Evolutionary conservation across 2,888 invertebrate species (phyloP).

Genomic region (Slavum lentiscoides): DNA sequence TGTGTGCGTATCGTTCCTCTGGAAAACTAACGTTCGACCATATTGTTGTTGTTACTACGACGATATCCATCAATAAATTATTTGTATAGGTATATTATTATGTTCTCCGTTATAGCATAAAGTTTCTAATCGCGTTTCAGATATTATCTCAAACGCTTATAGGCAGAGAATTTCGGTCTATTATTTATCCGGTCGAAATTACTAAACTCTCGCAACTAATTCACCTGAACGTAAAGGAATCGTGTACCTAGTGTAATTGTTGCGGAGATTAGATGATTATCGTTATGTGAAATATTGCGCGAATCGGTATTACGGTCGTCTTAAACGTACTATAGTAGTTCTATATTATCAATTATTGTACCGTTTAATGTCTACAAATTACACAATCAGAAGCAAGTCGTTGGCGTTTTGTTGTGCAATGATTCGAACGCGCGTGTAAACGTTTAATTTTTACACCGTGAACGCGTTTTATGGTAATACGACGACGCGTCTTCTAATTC

Average conservation of each 20-base stretch:
- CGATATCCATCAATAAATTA: not conserved
- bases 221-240: not conserved
- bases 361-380: no score
- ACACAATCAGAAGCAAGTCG: no score
- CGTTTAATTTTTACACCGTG: no score
- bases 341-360: not conserved
- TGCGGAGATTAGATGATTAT: constrained; percentile 5
- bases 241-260: constrained; percentile 19
- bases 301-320: not conserved
- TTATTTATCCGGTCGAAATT: not conserved
- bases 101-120: not conserved
- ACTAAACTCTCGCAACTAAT: not conserved
- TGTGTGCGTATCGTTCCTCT: not conserved
- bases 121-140: constrained; percentile 19
- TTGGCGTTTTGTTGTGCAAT: no score
- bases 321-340: not conserved
- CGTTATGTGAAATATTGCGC: not conserved
- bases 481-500: no score
- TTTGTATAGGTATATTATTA: constrained; percentile 22
- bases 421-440: no score
- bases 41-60: not conserved
- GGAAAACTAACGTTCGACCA: constrained; percentile 19
- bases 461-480: no score
- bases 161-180: not conserved
- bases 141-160: not conserved